Evolutionary conservation across 2,888 invertebrate genomes (phyloP).

Genomic region (Clitarchus hookeri): DNA sequence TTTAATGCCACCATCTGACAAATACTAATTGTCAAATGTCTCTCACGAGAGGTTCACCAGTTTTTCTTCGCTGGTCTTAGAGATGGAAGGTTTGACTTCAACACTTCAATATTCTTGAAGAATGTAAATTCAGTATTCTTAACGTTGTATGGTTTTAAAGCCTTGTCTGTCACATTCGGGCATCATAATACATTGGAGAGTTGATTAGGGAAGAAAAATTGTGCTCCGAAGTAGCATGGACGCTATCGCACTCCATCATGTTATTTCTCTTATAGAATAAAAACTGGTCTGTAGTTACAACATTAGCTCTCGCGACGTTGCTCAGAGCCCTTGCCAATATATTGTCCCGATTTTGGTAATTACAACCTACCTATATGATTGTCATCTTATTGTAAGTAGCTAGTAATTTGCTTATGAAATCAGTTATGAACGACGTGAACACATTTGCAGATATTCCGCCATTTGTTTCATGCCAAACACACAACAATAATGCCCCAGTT

Average conservation of each 20-base stretch:
- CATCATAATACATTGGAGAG: conserved; percentile 3
- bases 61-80: neutral
- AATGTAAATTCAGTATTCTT: neutral
- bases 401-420: neutral
- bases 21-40: neutral
- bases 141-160: conserved; percentile 11
- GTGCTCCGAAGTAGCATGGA: conserved; percentile 22
- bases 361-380: conserved; percentile 19
- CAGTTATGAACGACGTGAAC: neutral
- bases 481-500: neutral
- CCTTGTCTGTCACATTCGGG: neutral
- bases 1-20: neutral
- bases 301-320: neutral
- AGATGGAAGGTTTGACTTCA: neutral
- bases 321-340: conserved; percentile 17
- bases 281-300: conserved; percentile 20
- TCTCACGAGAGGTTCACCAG: neutral
- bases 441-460: neutral
- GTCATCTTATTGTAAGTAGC: neutral
- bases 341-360: conserved; percentile 25
- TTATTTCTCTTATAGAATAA: neutral
- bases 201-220: conserved; percentile 15
- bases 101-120: neutral
- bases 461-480: conserved; percentile 3
- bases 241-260: conserved; percentile 21